These are phyloP conservation scores for Mus pahari DNA, from an alignment of 2,113 vertebrate species.

Conservation along the genomic window DNA sequence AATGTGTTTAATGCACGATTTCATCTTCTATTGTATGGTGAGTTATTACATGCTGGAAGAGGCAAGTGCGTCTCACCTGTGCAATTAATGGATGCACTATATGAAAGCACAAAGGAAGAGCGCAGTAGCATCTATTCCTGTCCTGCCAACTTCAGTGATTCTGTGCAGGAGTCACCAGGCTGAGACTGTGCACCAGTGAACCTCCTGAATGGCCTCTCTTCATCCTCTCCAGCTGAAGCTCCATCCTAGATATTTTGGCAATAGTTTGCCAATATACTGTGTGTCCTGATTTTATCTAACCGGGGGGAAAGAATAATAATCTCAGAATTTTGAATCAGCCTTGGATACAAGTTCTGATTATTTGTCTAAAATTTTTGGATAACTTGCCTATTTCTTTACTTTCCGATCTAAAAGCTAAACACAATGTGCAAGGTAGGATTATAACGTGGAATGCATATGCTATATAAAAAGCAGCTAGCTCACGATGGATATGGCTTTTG, in stretches of 20 bases:
- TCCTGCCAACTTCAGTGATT: neutral
- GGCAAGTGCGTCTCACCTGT: neutral
- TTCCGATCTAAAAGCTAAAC: neutral
- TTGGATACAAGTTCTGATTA: neutral
- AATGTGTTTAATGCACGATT: constrained; percentile 65
- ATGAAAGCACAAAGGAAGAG: constrained; percentile 42
- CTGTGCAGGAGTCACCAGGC: neutral
- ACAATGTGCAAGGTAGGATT: neutral
- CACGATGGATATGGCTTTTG: neutral
- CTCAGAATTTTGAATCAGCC: constrained; percentile 11
- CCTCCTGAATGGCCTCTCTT: neutral
- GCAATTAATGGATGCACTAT: constrained; percentile 20
- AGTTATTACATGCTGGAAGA: constrained; percentile 43
- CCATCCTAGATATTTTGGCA: constrained; percentile 13
- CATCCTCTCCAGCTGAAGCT: neutral
- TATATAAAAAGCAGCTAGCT: neutral
- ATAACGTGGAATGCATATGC: neutral
- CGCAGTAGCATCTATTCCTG: constrained; percentile 17
- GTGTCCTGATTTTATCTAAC: neutral
- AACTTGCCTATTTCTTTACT: neutral
- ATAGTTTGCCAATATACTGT: neutral
- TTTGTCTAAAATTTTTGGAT: neutral
- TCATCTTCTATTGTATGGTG: constrained; percentile 48
- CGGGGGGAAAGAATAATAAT: neutral
- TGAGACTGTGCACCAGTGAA: neutral